Evolutionary conservation across 1,140 invertebrate species (phyloP).

Genomic region (Druon quercuslanigerum): DNA sequence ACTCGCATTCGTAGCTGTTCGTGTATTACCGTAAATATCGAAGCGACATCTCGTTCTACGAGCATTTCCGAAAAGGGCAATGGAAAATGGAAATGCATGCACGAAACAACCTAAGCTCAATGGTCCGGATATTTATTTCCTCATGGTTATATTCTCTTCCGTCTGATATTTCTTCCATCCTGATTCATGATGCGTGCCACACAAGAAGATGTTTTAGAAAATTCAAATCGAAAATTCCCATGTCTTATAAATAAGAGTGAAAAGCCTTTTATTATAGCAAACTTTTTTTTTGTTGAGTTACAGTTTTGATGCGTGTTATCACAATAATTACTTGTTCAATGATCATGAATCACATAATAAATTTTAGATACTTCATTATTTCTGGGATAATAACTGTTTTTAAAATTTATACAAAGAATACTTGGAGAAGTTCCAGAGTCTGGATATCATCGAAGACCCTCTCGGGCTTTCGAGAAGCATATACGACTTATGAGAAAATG

Average conservation of each 20-base stretch:
- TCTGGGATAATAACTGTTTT: background rate
- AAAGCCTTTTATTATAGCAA: no score
- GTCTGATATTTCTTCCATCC: background rate
- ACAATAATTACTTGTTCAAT: no score
- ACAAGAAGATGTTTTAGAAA: no score
- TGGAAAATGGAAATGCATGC: slow-evolving; percentile 23
- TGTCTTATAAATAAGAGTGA: no score
- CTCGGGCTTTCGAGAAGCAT: background rate
- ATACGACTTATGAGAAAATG: slow-evolving; percentile 4
- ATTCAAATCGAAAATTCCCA: no score
- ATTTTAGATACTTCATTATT: no score
- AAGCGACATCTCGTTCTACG: slow-evolving; percentile 16
- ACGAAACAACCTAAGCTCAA: slow-evolving; percentile 27
- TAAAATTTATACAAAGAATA: background rate
- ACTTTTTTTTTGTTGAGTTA: no score
- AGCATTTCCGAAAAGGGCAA: slow-evolving; percentile 21
- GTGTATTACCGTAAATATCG: slow-evolving; percentile 27
- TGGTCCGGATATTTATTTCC: slow-evolving; percentile 25
- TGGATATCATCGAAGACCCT: background rate
- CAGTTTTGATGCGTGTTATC: no score
- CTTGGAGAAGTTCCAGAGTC: background rate
- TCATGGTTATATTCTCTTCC: slow-evolving; percentile 3
- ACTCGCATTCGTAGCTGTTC: slow-evolving; percentile 22
- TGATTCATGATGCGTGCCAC: background rate
- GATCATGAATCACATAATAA: no score